Evolutionary conservation across 2,113 vertebrate genomes (phyloP).

Genomic region (Orthonyx spaldingii): DNA sequence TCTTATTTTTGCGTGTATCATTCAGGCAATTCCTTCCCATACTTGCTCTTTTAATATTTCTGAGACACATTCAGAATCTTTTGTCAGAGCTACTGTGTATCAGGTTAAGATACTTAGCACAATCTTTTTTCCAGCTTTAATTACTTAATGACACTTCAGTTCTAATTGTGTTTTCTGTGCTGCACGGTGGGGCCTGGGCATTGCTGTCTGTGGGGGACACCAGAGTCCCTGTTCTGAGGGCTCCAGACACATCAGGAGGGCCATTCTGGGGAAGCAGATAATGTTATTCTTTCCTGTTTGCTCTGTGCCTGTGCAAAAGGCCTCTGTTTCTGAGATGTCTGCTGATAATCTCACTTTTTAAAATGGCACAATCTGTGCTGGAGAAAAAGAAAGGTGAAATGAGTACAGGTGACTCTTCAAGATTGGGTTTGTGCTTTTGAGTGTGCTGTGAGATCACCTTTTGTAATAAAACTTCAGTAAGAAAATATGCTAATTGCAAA

Average conservation of each 20-base stretch:
- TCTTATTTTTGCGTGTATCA: neutral
- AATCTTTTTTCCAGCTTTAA: neutral
- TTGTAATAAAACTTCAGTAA: neutral
- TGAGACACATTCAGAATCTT: neutral
- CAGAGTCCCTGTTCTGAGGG: neutral
- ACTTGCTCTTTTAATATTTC: neutral
- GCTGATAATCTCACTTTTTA: neutral
- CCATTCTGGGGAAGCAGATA: neutral
- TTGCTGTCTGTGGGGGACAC: neutral
- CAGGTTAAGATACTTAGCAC: neutral
- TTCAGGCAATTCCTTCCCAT: neutral
- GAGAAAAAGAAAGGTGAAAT: neutral
- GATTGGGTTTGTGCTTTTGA: neutral
- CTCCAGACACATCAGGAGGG: neutral
- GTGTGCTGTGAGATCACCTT: neutral
- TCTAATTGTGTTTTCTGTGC: neutral
- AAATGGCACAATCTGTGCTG: neutral
- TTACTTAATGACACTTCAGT: neutral
- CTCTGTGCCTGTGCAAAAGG: neutral
- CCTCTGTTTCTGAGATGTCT: neutral
- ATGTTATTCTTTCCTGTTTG: neutral
- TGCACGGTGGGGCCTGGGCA: neutral
- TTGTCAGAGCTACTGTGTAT: neutral
- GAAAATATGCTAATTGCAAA: neutral
- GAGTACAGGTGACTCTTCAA: neutral